Base-by-base conservation (phyloP, 2,797 vertebrate genomes). In the Pantherophis alleghaniensis region DNA sequence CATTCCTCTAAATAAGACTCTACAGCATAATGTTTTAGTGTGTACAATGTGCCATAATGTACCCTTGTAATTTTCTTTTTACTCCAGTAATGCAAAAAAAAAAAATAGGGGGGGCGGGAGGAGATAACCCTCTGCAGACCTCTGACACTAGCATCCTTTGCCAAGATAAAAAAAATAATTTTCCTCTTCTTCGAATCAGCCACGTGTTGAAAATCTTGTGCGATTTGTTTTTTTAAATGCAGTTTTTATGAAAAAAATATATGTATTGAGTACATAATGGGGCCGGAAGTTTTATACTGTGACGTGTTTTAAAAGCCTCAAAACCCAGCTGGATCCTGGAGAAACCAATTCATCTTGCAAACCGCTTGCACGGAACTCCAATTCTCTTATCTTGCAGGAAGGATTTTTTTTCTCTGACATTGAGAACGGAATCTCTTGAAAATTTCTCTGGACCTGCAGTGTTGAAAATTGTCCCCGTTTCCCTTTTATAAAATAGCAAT, bases 301-400 rank as follows among this genome's bases (percentile, higher is more conserved):
- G 96, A 95, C 95, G 26, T 55, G 95, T 93, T 53, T 91, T 32
- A 96, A 93, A 93, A 96, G 95, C 96, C 97, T 97, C 96, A 96
- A 61, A 94, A 97, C 90, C 98, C 98, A 98, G 98, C 98, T 98
- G 98, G 98, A 98, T 98, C 98, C 98, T 98, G 98, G 98, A 98
- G 96, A 97, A 96, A 94, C 97, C 92, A 93, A 95, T 95, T 96
- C 95, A 86, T 95, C 94, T 95, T 95, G 24, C 94, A 94, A 95
- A 95, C 56, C 89, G 74, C 93, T 96, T 95, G 92, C 59, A 0
- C 3, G 7, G n/a, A 90, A 94, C 93, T 87, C 0, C 0, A 93
- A 91, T 42, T 88, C 94, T 95, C 95, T 92, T 47, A 47, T 90
- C 91, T 86, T 55, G n/a, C n/a, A 86, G 91, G 89, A 94, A 93